Evolutionary conservation across 2,113 vertebrate genomes (phyloP), one percentile per base, ranked within the genome.

Genomic region (Phalacrocorax aristotelis): DNA sequence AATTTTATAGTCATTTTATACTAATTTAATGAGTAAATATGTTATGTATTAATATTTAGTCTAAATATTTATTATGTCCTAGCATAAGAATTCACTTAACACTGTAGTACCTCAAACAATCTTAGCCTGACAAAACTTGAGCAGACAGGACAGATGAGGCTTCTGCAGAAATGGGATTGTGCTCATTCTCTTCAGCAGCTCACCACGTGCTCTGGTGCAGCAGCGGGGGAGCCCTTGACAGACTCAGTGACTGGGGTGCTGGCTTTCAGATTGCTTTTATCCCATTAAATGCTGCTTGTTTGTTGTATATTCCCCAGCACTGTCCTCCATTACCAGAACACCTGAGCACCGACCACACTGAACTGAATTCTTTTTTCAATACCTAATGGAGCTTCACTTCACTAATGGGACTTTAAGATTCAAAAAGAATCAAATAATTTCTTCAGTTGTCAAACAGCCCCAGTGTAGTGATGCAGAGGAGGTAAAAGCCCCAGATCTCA

Each of bases 121-220:
- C 13, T 19, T 25, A 85, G 54, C 19, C 57, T 79, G 40, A 82
- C 34, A 54, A 68, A 68, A 75, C 34, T 25, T 36, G 40, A 69
- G 49, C n/a, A 87, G 69, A 55, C 21, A 64, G 48, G 32, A 72
- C 11, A 60, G 46, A 44, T 2, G 2, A 79, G 30, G 40, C 26
- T 94, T 65, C 23, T 42, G 34, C 66, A 95, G 48, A 88, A 78
- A 55, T 6, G 0, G 1, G 51, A 55, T 30, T 1, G 0, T 13
- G 15, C 13, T 64, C 44, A 8, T 26, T 54, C 42, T 60, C 25
- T 38, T 49, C n/a, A 80, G 54, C 16, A 92, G 49, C 40, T 83
- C 76, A 34, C 44, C 40, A 38, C 3, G 2, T 0, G 0, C 5
- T 40, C 52, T 7, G 2, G 46, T 9, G 57, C 68, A 81, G 48